These are phyloP conservation scores for Pungitius pungitius DNA, from an alignment of 2,113 vertebrate species.

Conservation along the genomic window DNA sequence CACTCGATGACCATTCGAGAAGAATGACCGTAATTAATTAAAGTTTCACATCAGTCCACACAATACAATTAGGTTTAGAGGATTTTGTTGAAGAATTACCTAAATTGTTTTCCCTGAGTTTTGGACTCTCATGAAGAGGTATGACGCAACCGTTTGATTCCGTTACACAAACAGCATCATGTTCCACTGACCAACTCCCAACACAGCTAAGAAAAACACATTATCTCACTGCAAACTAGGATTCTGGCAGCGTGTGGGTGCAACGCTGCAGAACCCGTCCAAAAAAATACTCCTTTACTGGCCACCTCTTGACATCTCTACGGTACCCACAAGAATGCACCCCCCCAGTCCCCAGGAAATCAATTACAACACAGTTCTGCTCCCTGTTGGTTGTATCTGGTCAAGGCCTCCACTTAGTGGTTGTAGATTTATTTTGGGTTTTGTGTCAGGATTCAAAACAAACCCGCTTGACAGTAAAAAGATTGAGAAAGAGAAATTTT, in stretches of 20 bases:
- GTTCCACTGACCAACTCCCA: slow-evolving; percentile 36
- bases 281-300: slow-evolving; percentile 23
- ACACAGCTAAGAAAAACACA: slow-evolving; percentile 54
- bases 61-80: neutral
- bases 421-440: slow-evolving; percentile 23
- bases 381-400: slow-evolving; percentile 42
- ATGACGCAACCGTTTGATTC: slow-evolving; percentile 33
- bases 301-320: slow-evolving; percentile 54
- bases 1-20: neutral
- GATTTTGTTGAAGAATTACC: neutral
- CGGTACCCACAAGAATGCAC: slow-evolving; percentile 67
- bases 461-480: slow-evolving; percentile 7
- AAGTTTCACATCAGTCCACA: slow-evolving; percentile 4
- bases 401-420: slow-evolving; percentile 29
- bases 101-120: slow-evolving; percentile 30
- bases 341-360: slow-evolving; percentile 52
- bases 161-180: slow-evolving; percentile 12
- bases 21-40: neutral
- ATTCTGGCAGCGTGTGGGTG: slow-evolving; percentile 17
- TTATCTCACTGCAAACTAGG: slow-evolving; percentile 45
- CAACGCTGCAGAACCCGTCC: slow-evolving; percentile 27
- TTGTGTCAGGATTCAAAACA: slow-evolving; percentile 25
- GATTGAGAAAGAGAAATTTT: slow-evolving; percentile 20
- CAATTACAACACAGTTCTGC: slow-evolving; percentile 52
- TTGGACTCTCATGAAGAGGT: slow-evolving; percentile 28